Evolutionary conservation across 1,140 invertebrate species (phyloP), one percentile per base, ranked within the genome.

Genomic region (Trigoniulus corallinus): DNA sequence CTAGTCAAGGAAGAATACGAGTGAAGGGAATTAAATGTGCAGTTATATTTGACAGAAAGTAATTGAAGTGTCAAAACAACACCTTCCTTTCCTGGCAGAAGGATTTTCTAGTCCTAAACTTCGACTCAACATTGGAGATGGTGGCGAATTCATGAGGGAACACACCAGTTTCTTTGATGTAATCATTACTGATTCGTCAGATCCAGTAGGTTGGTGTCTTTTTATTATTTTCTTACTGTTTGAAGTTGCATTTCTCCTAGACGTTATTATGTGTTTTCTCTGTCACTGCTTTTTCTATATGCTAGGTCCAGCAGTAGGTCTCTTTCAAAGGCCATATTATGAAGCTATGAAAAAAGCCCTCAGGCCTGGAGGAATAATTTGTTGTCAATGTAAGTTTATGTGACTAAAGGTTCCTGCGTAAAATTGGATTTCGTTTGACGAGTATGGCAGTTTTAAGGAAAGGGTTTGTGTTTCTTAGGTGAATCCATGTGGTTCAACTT

Each of bases 171-270:
- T 88, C 68, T 98, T 92, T 68, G 94, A 98, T 71, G 83, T 98
- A 23, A 94, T 99, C 48, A 96, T 99, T 29, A 98, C 95, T 0
- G 95, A 99, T 64, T 95, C 91, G 42, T 94, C 89, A 26, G 94
- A 98, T 72, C 94, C 93, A 15, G 74, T 95, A 37, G 94, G 80
- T 40, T 27, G 34, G 22, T 37, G 22, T 49, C 42, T 22, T 46
- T 54, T 50, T 26, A 48, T 57, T 12, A 21, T 20, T 10, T 48
- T 50, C 13, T 21, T 10, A 42, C 41, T 12, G 24, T 15, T 13
- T 39, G 18, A 39, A 13, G 37, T 12, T 39, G 37, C 37, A 39
- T n/a, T n/a, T n/a, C n/a, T n/a, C n/a, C n/a, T n/a, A n/a, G n/a
- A n/a, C n/a, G n/a, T n/a, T n/a, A n/a, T n/a, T n/a, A n/a, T n/a